Evolutionary conservation across 2,113 vertebrate genomes (phyloP), one percentile per base, ranked within the genome.

Genomic region (Xenus cinereus): DNA sequence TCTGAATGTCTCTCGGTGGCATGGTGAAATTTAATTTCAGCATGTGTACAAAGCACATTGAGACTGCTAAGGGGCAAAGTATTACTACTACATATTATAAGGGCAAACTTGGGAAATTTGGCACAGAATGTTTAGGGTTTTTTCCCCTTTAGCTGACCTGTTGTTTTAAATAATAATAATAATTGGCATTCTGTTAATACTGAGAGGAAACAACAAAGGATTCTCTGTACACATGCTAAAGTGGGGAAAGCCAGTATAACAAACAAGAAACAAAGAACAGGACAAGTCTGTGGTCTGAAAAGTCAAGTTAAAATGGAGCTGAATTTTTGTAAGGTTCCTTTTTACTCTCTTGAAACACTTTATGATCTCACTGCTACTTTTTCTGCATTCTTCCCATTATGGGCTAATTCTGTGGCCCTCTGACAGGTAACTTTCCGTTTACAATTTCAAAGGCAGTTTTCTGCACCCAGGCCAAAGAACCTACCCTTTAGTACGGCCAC

Each of bases 171-270:
- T 62, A 87, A 12, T 41, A 66, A 5, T 37, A 89, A 35, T 51
- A 87, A 79, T 15, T 35, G 59, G 14, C 16, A 59, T 83, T 90
- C 50, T 74, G 24, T 81, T 91, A 90, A 87, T 71, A 93, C 20
- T 6, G 46, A 90, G 24, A 87, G 48, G 91, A 93, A 95, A 80
- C 48, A 87, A 66, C 77, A 84, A 89, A 93, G 69, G 26, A 53
- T 53, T 73, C 41, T 74, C 57, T 54, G 72, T 24, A 66, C 8
- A 35, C 22, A 46, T 3, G n/a, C 46, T 88, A 2, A 89, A 57
- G 45, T 17, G 21, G 14, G 16, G 71, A 73, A 41, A 83, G 74
- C 48, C 28, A 87, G 79, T 9, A 39, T 26, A 56, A 68, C 17
- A 62, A 82, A 68, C 48, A 86, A 43, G 33, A 91, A 90, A 39